phyloP scores from a whole-genome alignment of 2,797 vertebrate species.

The Yasuhikotakia modesta region DNA sequence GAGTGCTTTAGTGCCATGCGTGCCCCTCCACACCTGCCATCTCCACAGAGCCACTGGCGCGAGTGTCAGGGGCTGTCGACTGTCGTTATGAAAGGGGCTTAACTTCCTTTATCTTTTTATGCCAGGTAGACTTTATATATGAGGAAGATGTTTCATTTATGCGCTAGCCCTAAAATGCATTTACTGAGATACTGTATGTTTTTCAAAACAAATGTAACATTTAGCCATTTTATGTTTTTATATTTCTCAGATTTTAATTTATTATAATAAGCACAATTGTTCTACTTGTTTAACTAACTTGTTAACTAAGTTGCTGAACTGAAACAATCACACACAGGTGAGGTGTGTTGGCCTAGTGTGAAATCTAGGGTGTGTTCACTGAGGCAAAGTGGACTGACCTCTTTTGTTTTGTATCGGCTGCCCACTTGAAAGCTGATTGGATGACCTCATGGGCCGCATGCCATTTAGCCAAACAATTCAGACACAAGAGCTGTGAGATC shows the following conservation, averaged over 20 bases:
- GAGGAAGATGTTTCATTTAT: not conserved
- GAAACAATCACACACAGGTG: not conserved
- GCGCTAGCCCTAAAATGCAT: not conserved
- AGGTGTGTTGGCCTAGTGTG: not conserved
- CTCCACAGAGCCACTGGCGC: conserved; percentile 45
- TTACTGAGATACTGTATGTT: no score
- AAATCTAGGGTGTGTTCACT: no score
- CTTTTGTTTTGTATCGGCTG: no score
- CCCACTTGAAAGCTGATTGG: no score
- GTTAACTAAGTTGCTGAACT: not conserved
- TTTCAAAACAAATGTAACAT: no score
- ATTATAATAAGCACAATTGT: no score
- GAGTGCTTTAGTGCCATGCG: conserved; percentile 73
- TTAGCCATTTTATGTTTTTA: not conserved
- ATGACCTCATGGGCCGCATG: no score
- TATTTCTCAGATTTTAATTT: not conserved
- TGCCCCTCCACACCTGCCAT: conserved; percentile 61
- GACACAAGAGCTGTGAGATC: not conserved
- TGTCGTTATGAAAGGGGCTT: conserved; percentile 40
- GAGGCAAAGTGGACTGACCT: no score
- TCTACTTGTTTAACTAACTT: no score
- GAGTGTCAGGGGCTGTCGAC: conserved; percentile 49
- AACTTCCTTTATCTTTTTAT: conserved; percentile 28
- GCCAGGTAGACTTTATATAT: not conserved
- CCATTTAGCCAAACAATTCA: no score